Conservation (phyloP, 2,113 vertebrate genomes). For the Synodontis membranacea region DNA sequence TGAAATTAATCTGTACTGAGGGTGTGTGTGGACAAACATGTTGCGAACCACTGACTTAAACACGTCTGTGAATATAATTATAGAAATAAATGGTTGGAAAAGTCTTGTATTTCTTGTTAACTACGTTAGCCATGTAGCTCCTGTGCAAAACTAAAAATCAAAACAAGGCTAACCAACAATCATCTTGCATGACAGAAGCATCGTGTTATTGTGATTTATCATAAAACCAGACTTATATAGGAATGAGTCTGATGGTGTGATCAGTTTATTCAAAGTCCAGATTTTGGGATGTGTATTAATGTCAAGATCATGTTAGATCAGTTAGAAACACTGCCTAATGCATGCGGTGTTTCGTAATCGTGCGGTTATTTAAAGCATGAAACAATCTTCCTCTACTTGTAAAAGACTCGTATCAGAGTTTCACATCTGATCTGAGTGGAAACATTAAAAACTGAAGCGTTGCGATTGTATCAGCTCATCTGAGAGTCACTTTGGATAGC, state of each 20-base stretch:
- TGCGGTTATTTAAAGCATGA: neutral
- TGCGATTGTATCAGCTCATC: conserved; percentile 48
- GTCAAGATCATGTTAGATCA: neutral
- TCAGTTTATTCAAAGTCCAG: neutral
- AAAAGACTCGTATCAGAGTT: conserved; percentile 16
- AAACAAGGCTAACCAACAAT: neutral
- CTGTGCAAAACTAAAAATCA: neutral
- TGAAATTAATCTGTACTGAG: neutral
- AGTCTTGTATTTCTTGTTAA: neutral
- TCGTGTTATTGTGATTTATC: neutral
- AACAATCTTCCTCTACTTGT: conserved; percentile 26
- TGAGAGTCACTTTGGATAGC: conserved; percentile 58
- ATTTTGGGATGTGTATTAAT: neutral
- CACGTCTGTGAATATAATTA: neutral
- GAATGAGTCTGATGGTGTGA: neutral
- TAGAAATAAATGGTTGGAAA: neutral
- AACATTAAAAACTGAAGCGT: conserved; percentile 23
- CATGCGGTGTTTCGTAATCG: neutral
- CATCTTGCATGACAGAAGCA: neutral
- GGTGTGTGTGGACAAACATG: neutral
- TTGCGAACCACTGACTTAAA: neutral
- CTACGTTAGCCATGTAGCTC: neutral
- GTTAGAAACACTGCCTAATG: conserved; percentile 5
- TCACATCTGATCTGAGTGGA: conserved; percentile 15
- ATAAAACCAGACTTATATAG: neutral